Evolutionary conservation across 2,113 vertebrate genomes (phyloP).

Genomic region (Megaptera novaeangliae): DNA sequence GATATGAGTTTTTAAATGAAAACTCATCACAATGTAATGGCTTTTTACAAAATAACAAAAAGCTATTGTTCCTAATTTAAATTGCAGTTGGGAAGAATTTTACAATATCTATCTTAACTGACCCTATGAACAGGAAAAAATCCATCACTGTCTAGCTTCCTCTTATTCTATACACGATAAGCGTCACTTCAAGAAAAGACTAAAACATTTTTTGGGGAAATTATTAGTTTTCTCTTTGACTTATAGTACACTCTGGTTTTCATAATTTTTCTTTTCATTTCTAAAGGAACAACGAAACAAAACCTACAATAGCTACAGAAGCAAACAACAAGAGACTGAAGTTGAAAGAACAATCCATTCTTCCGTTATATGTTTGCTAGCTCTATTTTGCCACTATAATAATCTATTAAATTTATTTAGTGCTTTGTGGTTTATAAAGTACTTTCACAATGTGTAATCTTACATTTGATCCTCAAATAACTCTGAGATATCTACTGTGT

Average conservation of each 20-base stretch:
- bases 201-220: background rate
- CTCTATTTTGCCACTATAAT: constrained; percentile 1
- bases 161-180: background rate
- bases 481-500: background rate
- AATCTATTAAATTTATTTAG: background rate
- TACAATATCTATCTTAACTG: background rate
- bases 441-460: background rate
- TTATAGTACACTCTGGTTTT: background rate
- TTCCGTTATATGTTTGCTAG: background rate
- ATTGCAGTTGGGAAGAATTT: background rate
- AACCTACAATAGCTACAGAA: background rate
- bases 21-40: background rate
- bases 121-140: background rate
- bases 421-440: constrained; percentile 18
- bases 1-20: background rate
- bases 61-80: background rate
- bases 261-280: background rate
- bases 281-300: background rate
- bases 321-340: constrained; percentile 7
- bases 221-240: background rate
- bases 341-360: background rate
- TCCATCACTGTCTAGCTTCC: background rate
- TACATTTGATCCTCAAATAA: constrained; percentile 23
- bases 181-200: background rate
- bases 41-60: background rate